These are phyloP conservation scores for Agonopterix alstromeriana DNA, from an alignment of 2,888 invertebrate species.

Conservation along the genomic window DNA sequence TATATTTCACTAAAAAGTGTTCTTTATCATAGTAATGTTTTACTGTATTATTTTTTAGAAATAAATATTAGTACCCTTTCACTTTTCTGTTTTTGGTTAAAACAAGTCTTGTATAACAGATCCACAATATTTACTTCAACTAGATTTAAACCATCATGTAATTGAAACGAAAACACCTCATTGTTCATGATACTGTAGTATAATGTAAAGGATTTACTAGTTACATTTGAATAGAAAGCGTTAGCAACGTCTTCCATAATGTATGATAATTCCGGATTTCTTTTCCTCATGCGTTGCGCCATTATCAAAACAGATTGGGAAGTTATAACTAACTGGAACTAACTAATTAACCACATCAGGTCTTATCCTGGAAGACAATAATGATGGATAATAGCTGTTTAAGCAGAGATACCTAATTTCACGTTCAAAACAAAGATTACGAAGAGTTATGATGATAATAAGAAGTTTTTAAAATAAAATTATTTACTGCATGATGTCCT, in stretches of 20 bases:
- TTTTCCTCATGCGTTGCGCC: conserved; percentile 41
- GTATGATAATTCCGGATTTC: conserved; percentile 49
- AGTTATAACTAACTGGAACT: conserved; percentile 30
- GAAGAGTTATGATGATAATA: conserved; percentile 57
- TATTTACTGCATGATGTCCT: conserved; percentile 64
- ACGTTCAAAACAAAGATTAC: conserved; percentile 57
- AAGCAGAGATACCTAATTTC: conserved; percentile 63
- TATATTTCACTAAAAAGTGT: too few species aligned
- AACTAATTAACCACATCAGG: conserved; percentile 44
- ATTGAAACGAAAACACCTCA: too few species aligned
- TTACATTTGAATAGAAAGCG: conserved; percentile 32
- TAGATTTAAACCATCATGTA: too few species aligned
- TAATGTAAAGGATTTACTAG: conserved; percentile 1
- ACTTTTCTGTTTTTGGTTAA: too few species aligned
- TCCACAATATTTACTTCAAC: too few species aligned
- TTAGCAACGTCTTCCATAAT: conserved; percentile 71
- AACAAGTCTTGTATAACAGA: too few species aligned
- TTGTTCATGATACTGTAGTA: too few species aligned
- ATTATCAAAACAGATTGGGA: conserved; percentile 22
- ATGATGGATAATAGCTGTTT: conserved; percentile 67
- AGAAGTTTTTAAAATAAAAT: conserved; percentile 69
- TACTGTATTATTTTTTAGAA: too few species aligned
- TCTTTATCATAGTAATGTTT: too few species aligned
- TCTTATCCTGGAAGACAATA: conserved; percentile 73
- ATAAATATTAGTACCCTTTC: too few species aligned